Percentiles rank a stretch among this genome's conserved stretches.
Evolutionary conservation across 2,888 invertebrate species (phyloP).

Genomic region (Steinernema hermaphroditum): DNA sequence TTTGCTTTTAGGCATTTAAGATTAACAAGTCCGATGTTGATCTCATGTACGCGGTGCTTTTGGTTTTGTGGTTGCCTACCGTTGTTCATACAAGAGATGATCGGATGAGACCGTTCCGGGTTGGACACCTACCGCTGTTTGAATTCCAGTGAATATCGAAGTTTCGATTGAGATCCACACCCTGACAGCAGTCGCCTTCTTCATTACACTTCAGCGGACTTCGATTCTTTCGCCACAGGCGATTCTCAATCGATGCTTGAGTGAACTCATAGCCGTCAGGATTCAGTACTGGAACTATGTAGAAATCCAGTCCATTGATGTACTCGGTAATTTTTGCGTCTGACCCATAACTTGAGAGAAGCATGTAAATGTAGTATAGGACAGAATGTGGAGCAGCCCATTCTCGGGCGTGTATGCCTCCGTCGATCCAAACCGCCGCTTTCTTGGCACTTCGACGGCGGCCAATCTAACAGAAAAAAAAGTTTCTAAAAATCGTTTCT

Average conservation of each 20-base stretch:
- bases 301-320: constrained; percentile 65
- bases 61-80: no score
- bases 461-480: no score
- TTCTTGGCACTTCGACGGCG: background rate
- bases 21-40: no score
- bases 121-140: no score
- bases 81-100: no score
- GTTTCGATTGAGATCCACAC: constrained; percentile 66
- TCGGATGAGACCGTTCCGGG: no score
- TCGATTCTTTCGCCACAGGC: constrained; percentile 62
- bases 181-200: constrained; percentile 55
- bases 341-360: no score
- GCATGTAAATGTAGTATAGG: constrained; percentile 63
- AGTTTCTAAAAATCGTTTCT: no score
- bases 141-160: no score
- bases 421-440: constrained; percentile 56
- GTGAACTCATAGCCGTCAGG: constrained; percentile 54
- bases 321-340: constrained; percentile 59
- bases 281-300: constrained; percentile 64
- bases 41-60: no score
- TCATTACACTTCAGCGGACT: constrained; percentile 50
- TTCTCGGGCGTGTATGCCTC: constrained; percentile 57
- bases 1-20: no score
- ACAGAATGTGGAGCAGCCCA: constrained; percentile 64
- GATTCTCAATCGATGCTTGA: constrained; percentile 12